Evolutionary conservation across 2,797 vertebrate species (phyloP), one percentile per base, ranked within the genome.

Genomic region (Parauchenoglanis punctatus): DNA sequence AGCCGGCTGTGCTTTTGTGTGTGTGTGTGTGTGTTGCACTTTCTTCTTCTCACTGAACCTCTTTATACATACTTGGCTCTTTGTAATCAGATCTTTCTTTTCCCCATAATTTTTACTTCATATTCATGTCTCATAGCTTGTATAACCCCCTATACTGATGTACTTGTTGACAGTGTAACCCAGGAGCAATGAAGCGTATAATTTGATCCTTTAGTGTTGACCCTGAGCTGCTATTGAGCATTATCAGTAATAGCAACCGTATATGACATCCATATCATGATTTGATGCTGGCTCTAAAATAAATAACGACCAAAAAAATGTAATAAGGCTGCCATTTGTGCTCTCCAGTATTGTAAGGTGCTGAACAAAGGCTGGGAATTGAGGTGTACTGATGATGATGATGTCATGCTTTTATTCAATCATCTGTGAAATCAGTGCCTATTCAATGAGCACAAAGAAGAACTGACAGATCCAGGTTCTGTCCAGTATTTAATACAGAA

Each of bases 391-490:
- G 65, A 67, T 70, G 52, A n/a, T 49, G 72, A 78, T 81, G 81
- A 83, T 82, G 81, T 81, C 80, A 81, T 81, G 25, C 12, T 81
- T 81, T n/a, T 31, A 56, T 59, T 81, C 54, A 35, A 2, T 78
- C 18, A 40, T 80, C 54, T 80, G 31, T 58, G n/a, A 31, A 56
- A 54, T 77, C 46, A 17, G 13, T 7, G 54, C 18, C 17, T 80
- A 13, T 58, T 3, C 49, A 78, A 28, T 56, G 46, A 54, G 7
- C 7, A 23, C 67, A 28, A 68, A 35, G 28, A 28, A 65, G n/a
- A 65, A 63, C 15, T 5, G 58, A 59, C 12, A 67, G 67, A 18
- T 40, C 3, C 3, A 40, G 35, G 20, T 72, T 72, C 8, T 72
- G 7, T 10, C 3, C 17, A 44, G 68, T 72, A 10, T 44, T 44